Base-by-base conservation (phyloP, 2,888 invertebrate species). In the Eucriotettix oculatus region DNA sequence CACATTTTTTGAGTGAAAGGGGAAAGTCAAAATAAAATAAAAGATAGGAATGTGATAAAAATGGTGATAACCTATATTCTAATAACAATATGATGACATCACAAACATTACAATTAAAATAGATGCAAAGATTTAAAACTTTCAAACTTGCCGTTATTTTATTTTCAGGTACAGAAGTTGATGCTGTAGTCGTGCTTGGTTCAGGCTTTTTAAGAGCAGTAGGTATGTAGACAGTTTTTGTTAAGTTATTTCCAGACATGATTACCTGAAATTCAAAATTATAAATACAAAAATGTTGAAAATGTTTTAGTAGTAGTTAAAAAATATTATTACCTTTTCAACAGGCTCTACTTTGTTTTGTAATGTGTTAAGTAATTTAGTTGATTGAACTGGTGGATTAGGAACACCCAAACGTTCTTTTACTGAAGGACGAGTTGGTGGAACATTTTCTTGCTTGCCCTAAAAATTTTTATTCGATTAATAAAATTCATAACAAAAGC, bases 391-490 rank as follows among this genome's bases (percentile, higher is more conserved):
- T n/a, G 40, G 14, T 40, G 55, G 55, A 42, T 69, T 64, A 29
- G 69, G 71, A 11, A 69, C 67, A 5, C 78, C 78, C 54, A 79
- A 71, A n/a, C 79, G 71, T 53, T 79, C 79, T 68, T 78, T 78
- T n/a, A 78, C 72, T 40, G 74, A 69, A 44, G 70, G 66, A 58
- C 68, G 66, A 41, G 64, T 61, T 40, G 66, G 64, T 41, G 75
- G 74, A n/a, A 76, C 73, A 70, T 82, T 82, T 67, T 82, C 82
- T 54, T 81, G 81, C 67, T 83, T 82, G 64, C 78, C 81, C 77
- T 79, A 72, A 40, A 60, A 62, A 12, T 54, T 29, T 29, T 29
- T 7, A 29, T 29, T 29, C 29, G 7, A 5, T 29, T n/a, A 56
- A 41, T 2, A 56, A 11, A 56, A n/a, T n/a, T n/a, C 14, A 10